Percentiles rank a stretch among this genome's conserved stretches.
Conservation (phyloP, 1,140 invertebrate genomes). For the Aplysia californica region DNA sequence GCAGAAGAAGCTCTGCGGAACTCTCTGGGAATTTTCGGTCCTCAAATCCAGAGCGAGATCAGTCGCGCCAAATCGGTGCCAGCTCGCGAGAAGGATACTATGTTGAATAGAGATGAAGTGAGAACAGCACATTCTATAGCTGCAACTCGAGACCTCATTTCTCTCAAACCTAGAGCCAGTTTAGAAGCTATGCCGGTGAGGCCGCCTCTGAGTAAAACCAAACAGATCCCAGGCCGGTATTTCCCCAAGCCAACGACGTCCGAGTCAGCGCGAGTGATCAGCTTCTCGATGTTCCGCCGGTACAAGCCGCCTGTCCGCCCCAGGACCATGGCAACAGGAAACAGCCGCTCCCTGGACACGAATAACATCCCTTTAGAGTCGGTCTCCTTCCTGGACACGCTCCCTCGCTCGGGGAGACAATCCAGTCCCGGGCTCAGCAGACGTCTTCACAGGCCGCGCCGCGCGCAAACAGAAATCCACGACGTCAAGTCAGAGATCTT, state of each 20-base stretch:
- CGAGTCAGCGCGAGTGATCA: background rate
- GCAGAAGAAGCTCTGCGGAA: conserved; percentile 5
- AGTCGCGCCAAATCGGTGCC: conserved; percentile 1
- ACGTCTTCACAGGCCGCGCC: no score
- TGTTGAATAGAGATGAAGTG: background rate
- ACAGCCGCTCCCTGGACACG: background rate
- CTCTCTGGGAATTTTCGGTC: conserved; percentile 17
- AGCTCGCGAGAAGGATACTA: background rate
- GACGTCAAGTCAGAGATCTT: conserved; percentile 27
- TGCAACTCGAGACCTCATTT: background rate
- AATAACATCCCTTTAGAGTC: conserved; percentile 3
- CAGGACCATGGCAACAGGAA: background rate
- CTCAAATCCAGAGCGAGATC: background rate
- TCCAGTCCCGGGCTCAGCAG: background rate
- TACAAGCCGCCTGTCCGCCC: background rate
- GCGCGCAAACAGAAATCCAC: background rate
- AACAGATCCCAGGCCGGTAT: conserved; percentile 26
- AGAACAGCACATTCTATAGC: conserved; percentile 8
- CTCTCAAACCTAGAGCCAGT: background rate
- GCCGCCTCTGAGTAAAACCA: conserved; percentile 12
- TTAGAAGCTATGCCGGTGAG: conserved; percentile 18
- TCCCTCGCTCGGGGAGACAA: conserved; percentile 3
- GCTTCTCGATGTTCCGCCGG: background rate
- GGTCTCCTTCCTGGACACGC: conserved; percentile 15
- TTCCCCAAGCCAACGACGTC: conserved; percentile 23